These are phyloP conservation scores for Brevipalpus yothersi DNA, from an alignment of 1,140 invertebrate genomes.

Conservation along the genomic window DNA sequence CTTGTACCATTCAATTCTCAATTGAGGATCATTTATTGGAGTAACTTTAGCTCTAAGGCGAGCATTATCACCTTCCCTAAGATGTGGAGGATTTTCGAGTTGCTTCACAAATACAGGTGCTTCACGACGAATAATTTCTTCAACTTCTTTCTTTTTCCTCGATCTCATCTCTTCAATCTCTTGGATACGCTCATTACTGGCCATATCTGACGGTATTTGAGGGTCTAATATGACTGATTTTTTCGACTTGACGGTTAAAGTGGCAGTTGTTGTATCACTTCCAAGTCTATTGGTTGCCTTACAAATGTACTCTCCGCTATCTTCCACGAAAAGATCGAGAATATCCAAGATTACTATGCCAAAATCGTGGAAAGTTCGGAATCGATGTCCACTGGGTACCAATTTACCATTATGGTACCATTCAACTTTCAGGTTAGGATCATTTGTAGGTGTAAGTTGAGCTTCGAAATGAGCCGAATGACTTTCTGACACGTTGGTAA, in stretches of 20 bases:
- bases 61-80: constrained; percentile 22
- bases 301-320: constrained; percentile 25
- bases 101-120: constrained; percentile 48
- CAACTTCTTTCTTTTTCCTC: constrained; percentile 46
- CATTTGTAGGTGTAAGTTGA: constrained; percentile 78
- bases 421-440: constrained; percentile 80
- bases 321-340: constrained; percentile 21
- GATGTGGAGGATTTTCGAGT: constrained; percentile 54
- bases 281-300: constrained; percentile 22
- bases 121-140: background rate
- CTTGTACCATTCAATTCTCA: constrained; percentile 95
- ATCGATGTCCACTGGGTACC: constrained; percentile 43
- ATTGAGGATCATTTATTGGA: constrained; percentile 78
- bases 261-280: constrained; percentile 49
- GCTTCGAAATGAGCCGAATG: constrained; percentile 78
- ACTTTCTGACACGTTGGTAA: constrained; percentile 52
- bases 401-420: constrained; percentile 81
- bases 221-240: constrained; percentile 68
- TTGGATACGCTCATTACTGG: background rate
- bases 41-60: constrained; percentile 88
- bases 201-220: constrained; percentile 38
- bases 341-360: constrained; percentile 30
- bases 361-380: constrained; percentile 30
- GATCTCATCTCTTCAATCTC: constrained; percentile 1
- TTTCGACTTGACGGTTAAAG: constrained; percentile 33